Conservation (phyloP, 2,797 vertebrate species). For the Acipenser transmontanus region DNA sequence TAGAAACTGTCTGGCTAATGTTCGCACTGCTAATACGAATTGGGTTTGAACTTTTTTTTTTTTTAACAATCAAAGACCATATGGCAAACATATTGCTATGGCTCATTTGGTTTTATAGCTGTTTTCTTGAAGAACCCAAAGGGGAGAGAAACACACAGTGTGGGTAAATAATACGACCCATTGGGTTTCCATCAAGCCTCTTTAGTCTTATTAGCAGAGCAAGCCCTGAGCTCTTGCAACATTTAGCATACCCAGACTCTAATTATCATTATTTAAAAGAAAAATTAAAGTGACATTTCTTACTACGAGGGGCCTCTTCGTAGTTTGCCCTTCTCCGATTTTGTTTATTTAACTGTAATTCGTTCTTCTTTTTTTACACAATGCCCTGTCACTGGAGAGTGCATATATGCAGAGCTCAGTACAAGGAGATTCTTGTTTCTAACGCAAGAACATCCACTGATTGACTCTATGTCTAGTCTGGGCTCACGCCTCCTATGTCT, state of each 20-base stretch:
- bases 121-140: constrained; percentile 50
- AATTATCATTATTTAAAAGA: constrained; percentile 43
- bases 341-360: too few relatives aligned
- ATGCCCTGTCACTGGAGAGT: too few relatives aligned
- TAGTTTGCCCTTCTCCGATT: background rate
- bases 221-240: constrained; percentile 43
- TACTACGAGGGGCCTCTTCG: background rate
- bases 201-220: constrained; percentile 59
- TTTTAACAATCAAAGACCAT: constrained; percentile 60
- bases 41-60: constrained; percentile 23
- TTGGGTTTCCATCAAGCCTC: constrained; percentile 53
- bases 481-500: too few relatives aligned
- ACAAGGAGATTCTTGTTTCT: too few relatives aligned
- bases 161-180: constrained; percentile 52
- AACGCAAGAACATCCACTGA: too few relatives aligned
- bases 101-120: constrained; percentile 63
- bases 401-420: too few relatives aligned
- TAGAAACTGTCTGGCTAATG: constrained; percentile 44
- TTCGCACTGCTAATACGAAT: constrained; percentile 41
- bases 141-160: constrained; percentile 31
- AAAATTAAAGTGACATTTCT: constrained; percentile 42
- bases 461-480: too few relatives aligned
- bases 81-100: constrained; percentile 69
- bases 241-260: constrained; percentile 32
- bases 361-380: too few relatives aligned